Conservation (phyloP, 2,888 invertebrate genomes). For the Drosophila imparisetae region DNA sequence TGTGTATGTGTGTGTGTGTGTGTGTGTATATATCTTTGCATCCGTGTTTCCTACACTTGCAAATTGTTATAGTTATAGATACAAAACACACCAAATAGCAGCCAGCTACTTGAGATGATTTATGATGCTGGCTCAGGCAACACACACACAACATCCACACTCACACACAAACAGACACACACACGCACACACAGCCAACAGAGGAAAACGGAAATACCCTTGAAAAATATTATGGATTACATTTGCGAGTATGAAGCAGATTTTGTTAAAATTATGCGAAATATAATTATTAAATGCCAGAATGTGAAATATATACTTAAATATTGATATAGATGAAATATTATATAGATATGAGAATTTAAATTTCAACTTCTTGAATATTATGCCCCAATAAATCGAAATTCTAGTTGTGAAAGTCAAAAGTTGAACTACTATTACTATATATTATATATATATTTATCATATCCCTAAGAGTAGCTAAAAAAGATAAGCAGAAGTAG, state of each 20-base stretch:
- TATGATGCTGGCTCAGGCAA: constrained; percentile 72
- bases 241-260: not conserved
- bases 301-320: not conserved
- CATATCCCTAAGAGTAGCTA: not conserved
- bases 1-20: constrained; percentile 1
- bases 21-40: constrained; percentile 21
- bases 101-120: constrained; percentile 80
- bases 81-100: constrained; percentile 55
- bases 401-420: not conserved
- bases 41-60: constrained; percentile 67
- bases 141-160: constrained; percentile 6
- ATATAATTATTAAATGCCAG: not conserved
- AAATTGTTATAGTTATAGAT: constrained; percentile 69
- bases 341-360: not conserved
- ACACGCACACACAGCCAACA: not conserved
- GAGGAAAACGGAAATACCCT: not conserved
- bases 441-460: not conserved
- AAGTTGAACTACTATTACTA: not conserved
- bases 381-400: not conserved
- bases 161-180: not conserved
- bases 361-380: not conserved
- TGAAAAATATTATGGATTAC: not conserved
- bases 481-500: not conserved
- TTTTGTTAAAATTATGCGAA: not conserved
- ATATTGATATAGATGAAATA: not conserved